Percentiles rank a stretch among this genome's conserved stretches.
Conservation (phyloP, 2,113 vertebrate genomes). For the Semnornis frantzii region DNA sequence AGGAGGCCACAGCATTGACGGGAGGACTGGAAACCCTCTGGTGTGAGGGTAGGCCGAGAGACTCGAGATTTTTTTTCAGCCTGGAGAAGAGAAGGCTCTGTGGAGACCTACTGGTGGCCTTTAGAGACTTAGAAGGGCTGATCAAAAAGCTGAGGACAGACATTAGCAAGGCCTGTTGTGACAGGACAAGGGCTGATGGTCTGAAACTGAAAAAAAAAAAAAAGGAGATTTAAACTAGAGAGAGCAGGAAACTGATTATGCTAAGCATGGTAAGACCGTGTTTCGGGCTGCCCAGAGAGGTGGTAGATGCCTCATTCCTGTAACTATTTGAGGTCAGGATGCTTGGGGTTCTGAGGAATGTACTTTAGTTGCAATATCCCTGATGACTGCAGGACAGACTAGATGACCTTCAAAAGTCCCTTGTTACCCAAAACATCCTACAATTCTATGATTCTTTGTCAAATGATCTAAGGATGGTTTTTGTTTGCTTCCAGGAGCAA, state of each 20-base stretch:
- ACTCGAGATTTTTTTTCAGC: not conserved
- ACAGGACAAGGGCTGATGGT: not conserved
- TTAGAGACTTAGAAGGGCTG: not conserved
- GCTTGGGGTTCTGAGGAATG: too few relatives aligned
- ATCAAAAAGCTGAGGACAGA: not conserved
- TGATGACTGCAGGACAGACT: too few relatives aligned
- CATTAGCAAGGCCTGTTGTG: not conserved
- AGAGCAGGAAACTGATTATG: not conserved
- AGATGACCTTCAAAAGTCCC: not conserved
- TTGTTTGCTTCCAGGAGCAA: not conserved
- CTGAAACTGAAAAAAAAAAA: not conserved
- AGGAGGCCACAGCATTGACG: too few relatives aligned
- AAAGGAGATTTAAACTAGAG: not conserved
- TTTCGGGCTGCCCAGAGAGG: too few relatives aligned
- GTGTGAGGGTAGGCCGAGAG: too few relatives aligned
- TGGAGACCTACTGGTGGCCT: not conserved
- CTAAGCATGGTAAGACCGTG: too few relatives aligned
- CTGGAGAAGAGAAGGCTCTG: not conserved
- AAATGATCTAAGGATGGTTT: not conserved
- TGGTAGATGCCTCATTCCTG: not conserved
- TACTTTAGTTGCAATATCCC: too few relatives aligned
- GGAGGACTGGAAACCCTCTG: too few relatives aligned
- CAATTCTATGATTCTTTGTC: not conserved
- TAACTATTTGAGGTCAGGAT: not conserved
- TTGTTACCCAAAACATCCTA: not conserved